Evolutionary conservation across 1,140 invertebrate species (phyloP), one percentile per base, ranked within the genome.

Genomic region (Xylocopa sonorina): DNA sequence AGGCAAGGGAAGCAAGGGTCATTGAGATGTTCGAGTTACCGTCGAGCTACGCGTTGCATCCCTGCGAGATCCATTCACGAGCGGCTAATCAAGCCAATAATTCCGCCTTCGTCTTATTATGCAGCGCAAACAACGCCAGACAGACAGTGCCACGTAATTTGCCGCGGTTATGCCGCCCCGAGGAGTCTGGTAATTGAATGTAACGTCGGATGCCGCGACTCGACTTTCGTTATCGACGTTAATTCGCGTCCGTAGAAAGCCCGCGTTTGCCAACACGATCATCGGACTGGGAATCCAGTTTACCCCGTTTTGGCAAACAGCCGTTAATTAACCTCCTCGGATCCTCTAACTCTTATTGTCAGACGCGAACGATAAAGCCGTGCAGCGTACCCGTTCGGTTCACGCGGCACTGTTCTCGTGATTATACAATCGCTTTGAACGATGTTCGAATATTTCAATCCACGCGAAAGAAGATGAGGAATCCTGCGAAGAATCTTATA

Each of bases 51-150:
- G 9, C 7, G 16, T 14, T 3, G 34, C 29, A 29, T 55, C 57
- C n/a, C 34, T n/a, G n/a, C 4, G 0, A n/a, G 9, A 10, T n/a
- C 43, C 16, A 43, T 74, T 74, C 32, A n/a, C n/a, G 32, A 74
- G 21, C 24, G 32, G 71, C 29, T 51, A 27, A 9, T 24, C 32
- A 29, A n/a, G 46, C 38, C 63, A 63, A 74, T 74, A 24, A 4
- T 27, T 63, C 58, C 32, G 27, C 5, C n/a, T 29, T 63, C 24
- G 4, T 7, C 71, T 63, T 51, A 63, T 64, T 63, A 74, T 48
- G 32, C 32, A 0, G 16, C 32, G 71, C 27, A 58, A 58, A 71
- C 43, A 63, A 63, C 29, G n/a, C 43, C n/a, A 24, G 9, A 24
- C 16, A 29, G 18, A 38, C 34, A 12, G 43, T 16, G 32, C 24